phyloP scores from a whole-genome alignment of 2,113 vertebrate genomes.

The Diphyllodes magnificus region DNA sequence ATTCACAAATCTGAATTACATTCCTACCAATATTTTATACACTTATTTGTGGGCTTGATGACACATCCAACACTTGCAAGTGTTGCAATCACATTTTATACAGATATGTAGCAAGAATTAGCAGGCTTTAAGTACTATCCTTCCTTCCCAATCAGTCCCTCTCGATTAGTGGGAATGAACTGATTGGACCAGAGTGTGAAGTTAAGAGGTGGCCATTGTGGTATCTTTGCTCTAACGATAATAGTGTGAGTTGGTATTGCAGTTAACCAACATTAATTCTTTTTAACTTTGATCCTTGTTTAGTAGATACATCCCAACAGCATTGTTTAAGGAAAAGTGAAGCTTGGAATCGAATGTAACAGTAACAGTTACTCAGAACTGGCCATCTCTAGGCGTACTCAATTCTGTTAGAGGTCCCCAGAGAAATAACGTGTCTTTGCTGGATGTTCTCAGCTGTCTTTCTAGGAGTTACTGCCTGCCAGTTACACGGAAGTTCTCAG shows the following conservation, averaged over 20 bases:
- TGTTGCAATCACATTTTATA: neutral
- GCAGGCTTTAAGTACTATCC: neutral
- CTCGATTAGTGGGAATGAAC: neutral
- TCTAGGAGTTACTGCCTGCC: neutral
- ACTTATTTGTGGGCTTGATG: neutral
- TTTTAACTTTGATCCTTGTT: neutral
- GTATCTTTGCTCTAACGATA: neutral
- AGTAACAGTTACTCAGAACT: neutral
- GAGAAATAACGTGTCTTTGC: neutral
- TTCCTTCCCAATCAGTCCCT: neutral
- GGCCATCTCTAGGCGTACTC: neutral
- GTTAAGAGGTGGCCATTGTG: neutral
- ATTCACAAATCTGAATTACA: neutral
- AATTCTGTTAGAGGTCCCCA: neutral
- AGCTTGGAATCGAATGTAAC: neutral
- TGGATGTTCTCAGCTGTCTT: neutral
- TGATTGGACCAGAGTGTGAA: neutral
- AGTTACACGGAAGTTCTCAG: accelerated
- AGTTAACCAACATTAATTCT: neutral
- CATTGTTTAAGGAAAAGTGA: neutral
- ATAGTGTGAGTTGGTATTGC: neutral
- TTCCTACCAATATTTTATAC: neutral
- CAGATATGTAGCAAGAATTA: neutral
- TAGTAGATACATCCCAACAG: neutral
- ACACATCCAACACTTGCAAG: neutral